phyloP scores from a whole-genome alignment of 2,797 vertebrate species.

The Eupleurogrammus muticus region DNA sequence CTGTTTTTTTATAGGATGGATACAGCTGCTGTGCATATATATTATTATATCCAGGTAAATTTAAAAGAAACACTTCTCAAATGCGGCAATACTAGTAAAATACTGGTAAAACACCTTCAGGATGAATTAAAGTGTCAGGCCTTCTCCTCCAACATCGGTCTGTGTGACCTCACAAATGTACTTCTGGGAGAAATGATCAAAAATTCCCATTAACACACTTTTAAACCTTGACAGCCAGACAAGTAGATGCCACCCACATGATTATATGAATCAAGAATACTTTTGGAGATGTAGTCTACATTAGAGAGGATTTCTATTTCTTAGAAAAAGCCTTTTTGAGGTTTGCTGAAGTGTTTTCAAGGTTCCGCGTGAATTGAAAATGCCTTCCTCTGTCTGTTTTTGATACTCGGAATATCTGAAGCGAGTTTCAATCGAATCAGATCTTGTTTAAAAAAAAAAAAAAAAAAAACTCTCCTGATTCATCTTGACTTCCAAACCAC shows the following conservation, averaged over 20 bases:
- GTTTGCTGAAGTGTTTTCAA: not conserved
- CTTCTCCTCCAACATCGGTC: too few relatives aligned
- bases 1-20: not conserved
- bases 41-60: not conserved
- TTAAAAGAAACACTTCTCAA: not conserved
- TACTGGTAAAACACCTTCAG: too few relatives aligned
- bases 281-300: not conserved
- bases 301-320: not conserved
- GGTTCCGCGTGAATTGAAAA: not conserved
- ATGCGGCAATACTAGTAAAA: too few relatives aligned
- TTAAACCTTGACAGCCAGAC: too few relatives aligned
- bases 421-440: conserved; percentile 23
- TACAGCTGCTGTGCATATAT: not conserved
- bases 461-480: conserved; percentile 38
- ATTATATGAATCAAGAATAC: too few relatives aligned
- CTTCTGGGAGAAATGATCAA: too few relatives aligned
- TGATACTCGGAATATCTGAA: conserved; percentile 24
- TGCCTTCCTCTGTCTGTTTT: not conserved
- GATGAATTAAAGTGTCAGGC: too few relatives aligned
- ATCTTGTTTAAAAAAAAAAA: conserved; percentile 37
- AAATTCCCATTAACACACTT: too few relatives aligned
- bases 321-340: not conserved
- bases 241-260: too few relatives aligned
- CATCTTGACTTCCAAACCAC: conserved; percentile 31
- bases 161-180: too few relatives aligned